phyloP scores from a whole-genome alignment of 1,140 invertebrate species.

The Achatina immaculata region DNA sequence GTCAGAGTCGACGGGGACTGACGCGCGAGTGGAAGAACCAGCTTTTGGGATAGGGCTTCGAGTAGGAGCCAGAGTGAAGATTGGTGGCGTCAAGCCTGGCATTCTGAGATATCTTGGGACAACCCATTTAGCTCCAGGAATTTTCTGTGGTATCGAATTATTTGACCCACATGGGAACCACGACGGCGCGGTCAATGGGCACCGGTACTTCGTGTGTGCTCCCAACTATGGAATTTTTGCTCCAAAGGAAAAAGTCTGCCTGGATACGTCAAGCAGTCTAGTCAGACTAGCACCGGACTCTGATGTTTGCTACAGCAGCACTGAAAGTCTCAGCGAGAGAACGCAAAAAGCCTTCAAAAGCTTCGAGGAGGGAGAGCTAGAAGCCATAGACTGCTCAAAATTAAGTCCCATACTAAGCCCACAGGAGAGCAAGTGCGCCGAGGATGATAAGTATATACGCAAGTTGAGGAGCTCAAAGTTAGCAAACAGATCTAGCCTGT shows the following conservation, averaged over 20 bases:
- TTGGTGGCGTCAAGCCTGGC: constrained; percentile 61
- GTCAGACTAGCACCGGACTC: constrained; percentile 6
- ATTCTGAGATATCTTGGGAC: constrained; percentile 59
- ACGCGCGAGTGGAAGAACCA: constrained; percentile 4
- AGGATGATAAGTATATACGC: neutral
- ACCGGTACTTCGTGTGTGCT: constrained; percentile 67
- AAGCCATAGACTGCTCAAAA: constrained; percentile 25
- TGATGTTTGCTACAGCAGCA: constrained; percentile 28
- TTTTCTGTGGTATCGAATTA: constrained; percentile 69
- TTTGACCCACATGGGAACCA: constrained; percentile 67
- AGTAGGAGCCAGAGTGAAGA: constrained; percentile 55
- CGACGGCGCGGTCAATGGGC: constrained; percentile 67
- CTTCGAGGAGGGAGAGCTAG: constrained; percentile 31
- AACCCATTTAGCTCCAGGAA: constrained; percentile 63
- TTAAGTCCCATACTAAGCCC: constrained; percentile 28
- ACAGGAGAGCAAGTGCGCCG: neutral
- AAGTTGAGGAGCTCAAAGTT: neutral
- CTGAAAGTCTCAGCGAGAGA: constrained; percentile 21
- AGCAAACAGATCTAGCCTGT: neutral
- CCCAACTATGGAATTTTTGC: constrained; percentile 69
- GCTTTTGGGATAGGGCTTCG: constrained; percentile 23
- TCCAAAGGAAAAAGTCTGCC: constrained; percentile 63
- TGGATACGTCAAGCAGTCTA: constrained; percentile 26
- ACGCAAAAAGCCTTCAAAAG: constrained; percentile 32
- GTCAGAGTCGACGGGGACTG: neutral